phyloP scores from a whole-genome alignment of 1,140 invertebrate species.

The Sinella curviseta region DNA sequence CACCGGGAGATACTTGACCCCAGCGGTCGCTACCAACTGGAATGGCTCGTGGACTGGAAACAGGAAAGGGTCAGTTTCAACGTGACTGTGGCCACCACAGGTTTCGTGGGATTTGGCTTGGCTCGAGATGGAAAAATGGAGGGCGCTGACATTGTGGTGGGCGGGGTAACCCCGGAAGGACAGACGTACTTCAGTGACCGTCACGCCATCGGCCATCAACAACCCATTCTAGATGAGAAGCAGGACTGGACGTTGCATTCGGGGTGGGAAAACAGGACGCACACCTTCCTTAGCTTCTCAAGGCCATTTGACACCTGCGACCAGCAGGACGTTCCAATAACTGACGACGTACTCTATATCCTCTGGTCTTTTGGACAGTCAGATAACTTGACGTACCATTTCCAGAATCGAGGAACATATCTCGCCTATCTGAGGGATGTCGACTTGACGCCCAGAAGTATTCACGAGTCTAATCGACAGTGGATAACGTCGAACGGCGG shows the following conservation, averaged over 20 bases:
- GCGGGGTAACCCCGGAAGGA: not conserved
- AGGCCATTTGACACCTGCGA: not conserved
- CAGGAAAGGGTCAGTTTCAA: not conserved
- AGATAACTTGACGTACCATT: not conserved
- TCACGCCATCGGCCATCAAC: not conserved
- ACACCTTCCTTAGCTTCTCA: too few species aligned
- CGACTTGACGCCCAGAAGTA: not conserved
- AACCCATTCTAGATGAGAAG: not conserved
- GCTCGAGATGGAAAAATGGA: not conserved
- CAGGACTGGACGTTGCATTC: not conserved
- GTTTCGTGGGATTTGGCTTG: not conserved
- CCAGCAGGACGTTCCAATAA: not conserved
- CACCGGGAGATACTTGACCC: not conserved
- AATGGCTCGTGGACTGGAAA: not conserved
- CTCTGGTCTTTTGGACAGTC: not conserved
- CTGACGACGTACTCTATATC: not conserved
- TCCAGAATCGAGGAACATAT: not conserved
- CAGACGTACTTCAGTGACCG: not conserved
- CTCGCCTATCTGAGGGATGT: not conserved
- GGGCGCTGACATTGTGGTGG: too few species aligned
- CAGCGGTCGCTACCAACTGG: not conserved
- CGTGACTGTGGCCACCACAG: not conserved
- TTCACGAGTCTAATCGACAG: not conserved
- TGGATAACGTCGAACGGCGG: not conserved
- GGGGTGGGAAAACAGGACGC: not conserved